These are phyloP conservation scores for Chloroceryle amazona DNA, from an alignment of 2,797 vertebrate species.

Conservation along the genomic window DNA sequence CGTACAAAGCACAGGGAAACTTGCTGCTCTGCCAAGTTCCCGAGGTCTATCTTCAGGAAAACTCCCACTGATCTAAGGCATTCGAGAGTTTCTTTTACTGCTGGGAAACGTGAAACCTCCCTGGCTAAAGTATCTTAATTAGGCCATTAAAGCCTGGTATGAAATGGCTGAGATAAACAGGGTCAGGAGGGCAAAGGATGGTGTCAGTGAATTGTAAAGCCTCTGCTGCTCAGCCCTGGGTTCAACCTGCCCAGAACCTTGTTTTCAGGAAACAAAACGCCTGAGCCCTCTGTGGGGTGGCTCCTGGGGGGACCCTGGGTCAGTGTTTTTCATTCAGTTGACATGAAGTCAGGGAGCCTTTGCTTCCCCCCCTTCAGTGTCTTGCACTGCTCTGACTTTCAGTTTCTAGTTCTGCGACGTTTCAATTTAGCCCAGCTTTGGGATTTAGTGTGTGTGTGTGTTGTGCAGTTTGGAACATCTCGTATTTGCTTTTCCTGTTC, in stretches of 20 bases:
- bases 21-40: neutral
- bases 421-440: neutral
- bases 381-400: neutral
- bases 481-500: neutral
- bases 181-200: neutral
- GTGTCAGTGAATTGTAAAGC: neutral
- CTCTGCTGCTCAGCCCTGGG: neutral
- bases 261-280: neutral
- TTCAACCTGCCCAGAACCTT: neutral
- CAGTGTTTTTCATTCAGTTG: accelerated
- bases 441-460: neutral
- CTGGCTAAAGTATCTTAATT: slow-evolving; percentile 8
- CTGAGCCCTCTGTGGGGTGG: neutral
- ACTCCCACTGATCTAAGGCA: neutral
- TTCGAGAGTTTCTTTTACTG: neutral
- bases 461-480: neutral
- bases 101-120: neutral
- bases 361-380: neutral
- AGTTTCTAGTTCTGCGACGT: neutral
- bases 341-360: neutral
- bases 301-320: neutral
- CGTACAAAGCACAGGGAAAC: neutral
- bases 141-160: neutral
- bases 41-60: neutral
- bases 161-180: neutral